phyloP scores from a whole-genome alignment of 2,113 vertebrate species.

The Tapirus terrestris region DNA sequence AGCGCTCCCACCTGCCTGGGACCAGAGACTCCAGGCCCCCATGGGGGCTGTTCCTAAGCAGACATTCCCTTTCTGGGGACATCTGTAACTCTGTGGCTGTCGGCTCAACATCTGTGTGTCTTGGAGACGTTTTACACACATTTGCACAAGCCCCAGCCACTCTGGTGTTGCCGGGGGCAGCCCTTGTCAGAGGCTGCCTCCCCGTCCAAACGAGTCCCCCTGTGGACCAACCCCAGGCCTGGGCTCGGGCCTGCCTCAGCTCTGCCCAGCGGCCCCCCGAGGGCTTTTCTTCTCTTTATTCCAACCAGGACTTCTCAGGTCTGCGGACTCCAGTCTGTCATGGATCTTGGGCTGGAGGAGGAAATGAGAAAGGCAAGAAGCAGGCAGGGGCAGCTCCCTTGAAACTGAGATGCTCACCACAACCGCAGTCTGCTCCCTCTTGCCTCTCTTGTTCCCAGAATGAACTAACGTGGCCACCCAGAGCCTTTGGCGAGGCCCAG shows the following conservation, averaged over 20 bases:
- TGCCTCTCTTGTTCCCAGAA: neutral
- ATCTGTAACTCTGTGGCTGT: neutral
- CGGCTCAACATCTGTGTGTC: neutral
- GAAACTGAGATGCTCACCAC: neutral
- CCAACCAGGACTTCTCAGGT: neutral
- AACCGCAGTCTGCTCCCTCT: no score
- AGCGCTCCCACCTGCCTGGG: neutral
- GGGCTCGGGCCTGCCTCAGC: neutral
- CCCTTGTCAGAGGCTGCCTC: neutral
- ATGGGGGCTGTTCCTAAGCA: neutral
- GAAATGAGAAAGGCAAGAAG: neutral
- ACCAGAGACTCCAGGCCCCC: neutral
- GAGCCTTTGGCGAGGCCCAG: neutral
- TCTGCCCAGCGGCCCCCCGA: neutral
- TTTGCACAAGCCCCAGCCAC: neutral
- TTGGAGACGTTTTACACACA: neutral
- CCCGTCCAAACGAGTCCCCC: neutral
- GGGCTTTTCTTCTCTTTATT: neutral
- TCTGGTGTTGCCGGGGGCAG: neutral
- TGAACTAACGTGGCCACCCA: neutral
- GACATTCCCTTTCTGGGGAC: neutral
- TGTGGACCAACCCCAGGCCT: no score
- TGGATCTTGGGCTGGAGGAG: neutral
- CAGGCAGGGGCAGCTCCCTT: neutral
- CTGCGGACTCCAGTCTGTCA: rapidly evolving